phyloP scores from a whole-genome alignment of 2,113 vertebrate genomes.

The Danio rerio region DNA sequence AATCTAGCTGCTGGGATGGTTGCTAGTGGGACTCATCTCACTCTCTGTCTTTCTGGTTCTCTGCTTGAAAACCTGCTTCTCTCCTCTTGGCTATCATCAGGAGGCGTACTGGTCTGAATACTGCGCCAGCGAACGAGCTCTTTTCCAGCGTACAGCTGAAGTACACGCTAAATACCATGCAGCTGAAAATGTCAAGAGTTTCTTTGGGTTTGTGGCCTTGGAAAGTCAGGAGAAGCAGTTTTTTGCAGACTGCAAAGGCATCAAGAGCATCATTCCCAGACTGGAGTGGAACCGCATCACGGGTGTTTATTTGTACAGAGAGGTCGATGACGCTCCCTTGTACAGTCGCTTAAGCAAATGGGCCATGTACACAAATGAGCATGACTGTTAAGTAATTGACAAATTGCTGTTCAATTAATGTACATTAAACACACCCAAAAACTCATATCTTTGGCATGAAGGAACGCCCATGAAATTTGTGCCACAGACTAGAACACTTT shows the following conservation, averaged over 20 bases:
- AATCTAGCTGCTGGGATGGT: constrained; percentile 87
- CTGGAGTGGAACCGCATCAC: constrained; percentile 89
- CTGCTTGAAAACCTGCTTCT: constrained; percentile 87
- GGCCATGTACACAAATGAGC: constrained; percentile 80
- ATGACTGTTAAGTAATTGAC: constrained; percentile 59
- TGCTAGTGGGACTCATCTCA: constrained; percentile 80
- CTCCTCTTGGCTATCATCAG: constrained; percentile 86
- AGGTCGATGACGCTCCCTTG: constrained; percentile 86
- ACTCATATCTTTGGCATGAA: background rate
- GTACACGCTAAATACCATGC: constrained; percentile 85
- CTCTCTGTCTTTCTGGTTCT: constrained; percentile 82
- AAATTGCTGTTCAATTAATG: constrained; percentile 40
- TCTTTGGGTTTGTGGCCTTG: constrained; percentile 89
- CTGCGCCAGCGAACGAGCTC: constrained; percentile 79
- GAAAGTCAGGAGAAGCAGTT: constrained; percentile 80
- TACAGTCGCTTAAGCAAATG: constrained; percentile 94
- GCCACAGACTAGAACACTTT: too few relatives aligned
- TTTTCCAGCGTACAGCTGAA: constrained; percentile 85
- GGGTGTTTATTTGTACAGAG: constrained; percentile 87
- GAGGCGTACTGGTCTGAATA: constrained; percentile 90
- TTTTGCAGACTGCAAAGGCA: constrained; percentile 71
- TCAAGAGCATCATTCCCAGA: constrained; percentile 76
- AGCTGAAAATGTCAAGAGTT: constrained; percentile 83
- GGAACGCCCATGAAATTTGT: background rate
- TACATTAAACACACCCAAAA: constrained; percentile 9